Percentiles rank a stretch among this genome's conserved stretches.
These are phyloP conservation scores for Sarcophaga peregrina DNA, from an alignment of 1,140 invertebrate species.

Conservation along the genomic window DNA sequence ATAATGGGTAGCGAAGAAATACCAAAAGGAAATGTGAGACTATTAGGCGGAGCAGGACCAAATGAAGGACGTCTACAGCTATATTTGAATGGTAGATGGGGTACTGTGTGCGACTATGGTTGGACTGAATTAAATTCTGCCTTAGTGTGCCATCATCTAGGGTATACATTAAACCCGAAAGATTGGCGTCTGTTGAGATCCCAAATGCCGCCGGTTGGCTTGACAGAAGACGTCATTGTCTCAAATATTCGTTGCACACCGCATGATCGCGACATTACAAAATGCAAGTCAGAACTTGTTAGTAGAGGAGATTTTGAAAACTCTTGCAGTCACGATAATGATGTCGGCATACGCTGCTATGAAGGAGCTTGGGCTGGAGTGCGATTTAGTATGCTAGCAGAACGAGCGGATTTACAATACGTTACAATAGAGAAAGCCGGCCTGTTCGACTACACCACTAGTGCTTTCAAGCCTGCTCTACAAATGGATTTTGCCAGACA, in stretches of 20 bases:
- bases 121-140: slow-evolving; percentile 95
- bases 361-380: slow-evolving; percentile 93
- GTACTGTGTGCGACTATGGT: slow-evolving; percentile 95
- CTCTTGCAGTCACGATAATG: slow-evolving; percentile 87
- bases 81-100: slow-evolving; percentile 87
- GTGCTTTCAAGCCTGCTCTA: slow-evolving; percentile 90
- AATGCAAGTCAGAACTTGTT: slow-evolving; percentile 81
- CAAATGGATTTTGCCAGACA: slow-evolving; percentile 97
- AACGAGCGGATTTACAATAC: slow-evolving; percentile 87
- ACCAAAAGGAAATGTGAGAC: slow-evolving; percentile 75
- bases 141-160: slow-evolving; percentile 94
- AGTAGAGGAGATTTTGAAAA: slow-evolving; percentile 83
- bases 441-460: slow-evolving; percentile 91
- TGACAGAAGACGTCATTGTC: slow-evolving; percentile 79
- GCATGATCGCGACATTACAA: slow-evolving; percentile 91
- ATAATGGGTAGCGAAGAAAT: slow-evolving; percentile 70
- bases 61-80: slow-evolving; percentile 86
- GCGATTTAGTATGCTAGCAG: slow-evolving; percentile 86
- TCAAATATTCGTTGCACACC: slow-evolving; percentile 92
- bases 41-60: slow-evolving; percentile 79
- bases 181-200: slow-evolving; percentile 88
- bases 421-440: slow-evolving; percentile 92
- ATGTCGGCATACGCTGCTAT: slow-evolving; percentile 90
- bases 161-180: slow-evolving; percentile 89
- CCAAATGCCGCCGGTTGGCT: slow-evolving; percentile 82